These are phyloP conservation scores for Plecturocebus donacophilus DNA, from an alignment of 2,113 vertebrate species.

Conservation along the genomic window DNA sequence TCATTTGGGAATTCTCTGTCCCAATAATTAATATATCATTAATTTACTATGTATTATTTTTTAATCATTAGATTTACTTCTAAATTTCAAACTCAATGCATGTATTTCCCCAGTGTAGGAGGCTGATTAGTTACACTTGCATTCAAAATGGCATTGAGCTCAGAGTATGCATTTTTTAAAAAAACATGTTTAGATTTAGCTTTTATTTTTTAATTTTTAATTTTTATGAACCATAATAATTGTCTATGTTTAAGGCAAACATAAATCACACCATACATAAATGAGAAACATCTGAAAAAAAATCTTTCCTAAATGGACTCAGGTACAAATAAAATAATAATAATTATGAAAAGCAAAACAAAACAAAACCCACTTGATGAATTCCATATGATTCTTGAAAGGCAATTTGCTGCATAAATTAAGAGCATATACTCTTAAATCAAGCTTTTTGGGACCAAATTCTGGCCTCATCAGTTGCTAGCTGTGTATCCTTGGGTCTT, in stretches of 20 bases:
- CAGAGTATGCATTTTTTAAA: not conserved
- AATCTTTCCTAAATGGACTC: not conserved
- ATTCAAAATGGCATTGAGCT: not conserved
- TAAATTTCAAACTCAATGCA: not conserved
- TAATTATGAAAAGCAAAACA: not conserved
- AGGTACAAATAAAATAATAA: not conserved
- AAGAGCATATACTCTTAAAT: not conserved
- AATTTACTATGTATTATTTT: not conserved
- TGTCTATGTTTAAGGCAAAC: not conserved
- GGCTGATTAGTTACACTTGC: not conserved
- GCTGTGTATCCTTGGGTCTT: not conserved
- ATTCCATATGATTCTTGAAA: not conserved
- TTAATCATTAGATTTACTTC: not conserved
- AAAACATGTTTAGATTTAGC: not conserved
- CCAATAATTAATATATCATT: not conserved
- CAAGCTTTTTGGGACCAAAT: not conserved
- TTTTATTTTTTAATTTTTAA: not conserved
- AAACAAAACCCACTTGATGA: not conserved
- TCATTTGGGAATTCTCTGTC: not conserved
- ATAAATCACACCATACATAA: not conserved
- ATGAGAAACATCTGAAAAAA: not conserved
- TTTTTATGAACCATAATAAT: not conserved
- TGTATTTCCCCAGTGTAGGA: not conserved
- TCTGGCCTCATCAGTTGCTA: not conserved
- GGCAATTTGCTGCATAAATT: not conserved